phyloP scores from a whole-genome alignment of 2,113 vertebrate genomes.

The Lucifuga dentata region DNA sequence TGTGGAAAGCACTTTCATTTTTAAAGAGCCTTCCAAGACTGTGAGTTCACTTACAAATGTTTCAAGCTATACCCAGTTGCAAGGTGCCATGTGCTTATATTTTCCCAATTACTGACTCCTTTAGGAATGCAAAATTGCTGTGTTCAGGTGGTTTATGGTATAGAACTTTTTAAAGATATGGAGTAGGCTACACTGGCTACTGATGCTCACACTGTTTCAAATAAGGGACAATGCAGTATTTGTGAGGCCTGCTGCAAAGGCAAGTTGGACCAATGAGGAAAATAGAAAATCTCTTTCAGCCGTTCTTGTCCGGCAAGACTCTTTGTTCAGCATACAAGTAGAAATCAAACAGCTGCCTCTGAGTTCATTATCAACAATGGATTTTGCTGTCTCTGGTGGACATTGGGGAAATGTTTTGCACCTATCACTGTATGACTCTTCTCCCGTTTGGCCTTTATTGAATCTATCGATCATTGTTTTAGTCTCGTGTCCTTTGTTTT shows the following conservation, averaged over 20 bases:
- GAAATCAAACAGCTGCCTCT: conserved; percentile 51
- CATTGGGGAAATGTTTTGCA: conserved; percentile 69
- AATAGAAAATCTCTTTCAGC: conserved; percentile 16
- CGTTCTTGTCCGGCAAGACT: conserved; percentile 14
- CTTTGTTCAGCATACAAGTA: conserved; percentile 45
- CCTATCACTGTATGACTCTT: conserved; percentile 60
- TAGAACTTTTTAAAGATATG: background rate
- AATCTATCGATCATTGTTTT: conserved; percentile 76
- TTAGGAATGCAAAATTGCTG: background rate
- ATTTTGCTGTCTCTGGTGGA: conserved; percentile 61
- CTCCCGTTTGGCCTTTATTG: conserved; percentile 76
- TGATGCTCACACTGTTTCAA: conserved; percentile 13
- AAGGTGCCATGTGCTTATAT: conserved; percentile 17
- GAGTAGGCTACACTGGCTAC: background rate
- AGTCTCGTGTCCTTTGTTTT: conserved; percentile 59
- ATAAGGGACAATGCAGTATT: conserved; percentile 8
- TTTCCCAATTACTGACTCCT: conserved; percentile 6
- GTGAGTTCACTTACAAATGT: conserved; percentile 4
- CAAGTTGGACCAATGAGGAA: background rate
- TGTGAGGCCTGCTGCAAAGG: background rate
- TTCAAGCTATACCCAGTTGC: conserved; percentile 11
- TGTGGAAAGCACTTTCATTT: no score
- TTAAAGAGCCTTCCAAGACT: conserved; percentile 6
- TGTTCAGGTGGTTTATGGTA: background rate
- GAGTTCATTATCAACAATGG: conserved; percentile 72